Percentiles rank a stretch among this genome's conserved stretches.
These are phyloP conservation scores for Slavum lentiscoides DNA, from an alignment of 2,888 invertebrate genomes.

Conservation along the genomic window DNA sequence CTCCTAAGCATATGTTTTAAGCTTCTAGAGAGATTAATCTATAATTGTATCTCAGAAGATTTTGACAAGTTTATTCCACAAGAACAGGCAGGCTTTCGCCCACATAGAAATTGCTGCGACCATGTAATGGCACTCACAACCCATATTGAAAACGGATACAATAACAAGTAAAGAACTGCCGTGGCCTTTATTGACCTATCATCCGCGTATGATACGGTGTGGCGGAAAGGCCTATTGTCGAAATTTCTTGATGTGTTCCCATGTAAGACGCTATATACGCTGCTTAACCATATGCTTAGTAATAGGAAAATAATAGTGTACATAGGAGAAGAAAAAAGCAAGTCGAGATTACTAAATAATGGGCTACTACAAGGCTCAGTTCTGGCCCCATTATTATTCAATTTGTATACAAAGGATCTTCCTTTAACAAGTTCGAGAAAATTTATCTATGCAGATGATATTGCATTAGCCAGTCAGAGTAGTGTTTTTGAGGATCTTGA, in stretches of 20 bases:
- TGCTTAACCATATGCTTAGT: slow-evolving; percentile 32
- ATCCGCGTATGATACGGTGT: not conserved
- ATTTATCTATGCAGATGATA: slow-evolving; percentile 3
- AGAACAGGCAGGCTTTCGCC: slow-evolving; percentile 8
- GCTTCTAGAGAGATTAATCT: slow-evolving; percentile 4
- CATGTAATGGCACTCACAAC: slow-evolving; percentile 7
- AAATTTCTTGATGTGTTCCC: slow-evolving; percentile 34
- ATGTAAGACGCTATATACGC: not conserved
- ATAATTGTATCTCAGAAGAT: not conserved
- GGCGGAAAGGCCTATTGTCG: slow-evolving; percentile 37
- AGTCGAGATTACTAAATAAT: slow-evolving; percentile 8
- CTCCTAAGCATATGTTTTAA: slow-evolving; percentile 15
- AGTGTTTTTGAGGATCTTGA: slow-evolving; percentile 23
- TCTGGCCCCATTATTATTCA: not conserved
- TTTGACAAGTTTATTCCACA: not conserved
- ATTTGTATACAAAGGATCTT: not conserved
- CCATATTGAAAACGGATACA: slow-evolving; percentile 14
- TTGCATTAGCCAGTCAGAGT: not conserved
- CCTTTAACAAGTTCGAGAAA: too few relatives aligned
- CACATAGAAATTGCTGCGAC: slow-evolving; percentile 19
- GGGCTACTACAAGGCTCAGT: not conserved
- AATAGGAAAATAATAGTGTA: slow-evolving; percentile 26
- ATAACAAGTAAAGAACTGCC: slow-evolving; percentile 12
- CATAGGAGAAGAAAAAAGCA: slow-evolving; percentile 17
- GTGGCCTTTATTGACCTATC: not conserved